Evolutionary conservation across 2,888 invertebrate genomes (phyloP).

Genomic region (Tholera decimalis): DNA sequence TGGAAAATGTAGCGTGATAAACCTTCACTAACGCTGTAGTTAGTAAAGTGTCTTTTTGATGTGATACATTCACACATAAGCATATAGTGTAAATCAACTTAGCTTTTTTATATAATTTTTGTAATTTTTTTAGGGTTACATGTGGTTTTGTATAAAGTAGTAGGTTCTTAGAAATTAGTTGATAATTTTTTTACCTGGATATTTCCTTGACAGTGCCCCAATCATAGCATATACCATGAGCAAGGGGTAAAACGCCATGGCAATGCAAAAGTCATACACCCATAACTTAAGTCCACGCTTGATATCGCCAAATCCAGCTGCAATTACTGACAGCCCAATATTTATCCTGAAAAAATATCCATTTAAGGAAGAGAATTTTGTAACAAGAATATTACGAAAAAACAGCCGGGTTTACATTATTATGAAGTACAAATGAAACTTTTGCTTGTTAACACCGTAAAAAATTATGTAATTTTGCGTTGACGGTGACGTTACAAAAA

Average conservation of each 20-base stretch:
- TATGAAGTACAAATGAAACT: constrained; percentile 48
- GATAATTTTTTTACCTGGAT: constrained; percentile 72
- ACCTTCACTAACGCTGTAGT: too few relatives aligned
- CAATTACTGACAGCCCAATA: constrained; percentile 78
- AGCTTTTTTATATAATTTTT: too few relatives aligned
- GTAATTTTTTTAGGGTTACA: too few relatives aligned
- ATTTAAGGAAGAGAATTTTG: constrained; percentile 18
- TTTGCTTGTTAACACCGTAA: constrained; percentile 47
- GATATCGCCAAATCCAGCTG: constrained; percentile 84
- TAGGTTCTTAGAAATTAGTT: neutral
- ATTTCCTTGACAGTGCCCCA: constrained; percentile 69
- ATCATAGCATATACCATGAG: constrained; percentile 74
- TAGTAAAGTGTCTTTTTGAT: too few relatives aligned
- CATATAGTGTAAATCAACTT: too few relatives aligned
- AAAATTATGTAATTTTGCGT: constrained; percentile 51
- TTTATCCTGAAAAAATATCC: constrained; percentile 77
- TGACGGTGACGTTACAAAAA: constrained; percentile 46
- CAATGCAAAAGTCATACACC: constrained; percentile 79
- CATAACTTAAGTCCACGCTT: constrained; percentile 80
- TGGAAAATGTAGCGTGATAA: too few relatives aligned
- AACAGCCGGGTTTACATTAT: constrained; percentile 38
- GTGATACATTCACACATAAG: too few relatives aligned
- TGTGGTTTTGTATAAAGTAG: too few relatives aligned
- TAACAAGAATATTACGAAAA: constrained; percentile 13
- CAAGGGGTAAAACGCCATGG: constrained; percentile 79